phyloP scores from a whole-genome alignment of 2,888 invertebrate species.

The Periphyllus acericola region DNA sequence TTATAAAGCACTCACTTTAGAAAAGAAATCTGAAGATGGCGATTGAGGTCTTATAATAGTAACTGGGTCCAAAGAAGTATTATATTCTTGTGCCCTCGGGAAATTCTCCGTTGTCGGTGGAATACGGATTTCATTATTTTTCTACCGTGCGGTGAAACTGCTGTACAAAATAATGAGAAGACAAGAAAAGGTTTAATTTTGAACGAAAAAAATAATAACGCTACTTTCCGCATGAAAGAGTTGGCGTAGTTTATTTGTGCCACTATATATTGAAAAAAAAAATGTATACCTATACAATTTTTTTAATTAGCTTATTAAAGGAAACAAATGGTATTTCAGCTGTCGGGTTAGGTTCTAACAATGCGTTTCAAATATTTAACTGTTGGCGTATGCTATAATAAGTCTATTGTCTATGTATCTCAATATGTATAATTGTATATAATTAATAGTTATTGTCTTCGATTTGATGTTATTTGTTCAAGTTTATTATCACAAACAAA shows the following conservation, averaged over 20 bases:
- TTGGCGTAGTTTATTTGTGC: not conserved
- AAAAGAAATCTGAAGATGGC: conserved; percentile 5
- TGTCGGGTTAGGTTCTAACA: not conserved
- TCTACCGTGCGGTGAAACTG: conserved; percentile 18
- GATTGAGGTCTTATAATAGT: not conserved
- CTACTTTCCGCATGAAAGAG: not conserved
- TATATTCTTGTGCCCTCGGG: conserved; percentile 34
- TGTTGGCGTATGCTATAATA: not conserved
- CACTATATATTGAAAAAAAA: not conserved
- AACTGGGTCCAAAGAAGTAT: conserved; percentile 31
- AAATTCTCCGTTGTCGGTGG: conserved; percentile 33
- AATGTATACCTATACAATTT: not conserved
- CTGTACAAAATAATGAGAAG: conserved; percentile 35
- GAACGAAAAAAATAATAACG: conserved; percentile 15
- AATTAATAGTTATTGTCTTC: no score
- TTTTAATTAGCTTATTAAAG: not conserved
- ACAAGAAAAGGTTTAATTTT: conserved; percentile 34
- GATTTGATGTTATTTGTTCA: no score
- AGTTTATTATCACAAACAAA: no score
- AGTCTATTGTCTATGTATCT: no score
- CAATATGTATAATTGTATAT: no score
- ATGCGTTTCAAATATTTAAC: not conserved
- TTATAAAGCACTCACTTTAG: conserved; percentile 1
- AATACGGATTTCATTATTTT: conserved; percentile 44
- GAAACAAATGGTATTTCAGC: not conserved